Base-by-base conservation (phyloP, 2,113 vertebrate genomes). In the Vidua chalybeata region DNA sequence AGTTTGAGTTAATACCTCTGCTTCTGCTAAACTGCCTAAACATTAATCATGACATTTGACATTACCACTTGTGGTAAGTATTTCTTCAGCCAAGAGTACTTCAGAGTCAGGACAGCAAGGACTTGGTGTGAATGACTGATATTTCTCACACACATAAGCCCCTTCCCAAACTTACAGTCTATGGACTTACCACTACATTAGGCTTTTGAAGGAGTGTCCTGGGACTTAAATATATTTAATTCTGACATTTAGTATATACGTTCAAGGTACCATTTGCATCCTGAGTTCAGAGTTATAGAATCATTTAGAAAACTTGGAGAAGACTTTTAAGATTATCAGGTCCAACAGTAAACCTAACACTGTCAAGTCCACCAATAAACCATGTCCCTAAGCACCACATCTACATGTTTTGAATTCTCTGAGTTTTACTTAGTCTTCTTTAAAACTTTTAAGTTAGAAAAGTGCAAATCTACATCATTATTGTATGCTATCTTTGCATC, bases 331-430 rank as follows among this genome's bases (percentile, higher is more conserved):
- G 68, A 43, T 75, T 3, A 45, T 67, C 5, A 1, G 27, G 41
- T 77, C 51, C 41, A 27, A 9, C 22, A 2, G 4, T 59, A 26
- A 71, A 26, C n/a, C 13, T 59, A 23, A 21, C 0, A 0, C 51
- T 72, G 14, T 4, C 9, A 45, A 55, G 19, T 66, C 39, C 15
- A 27, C n/a, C 9, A 13, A 17, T 45, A 62, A 68, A 52, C 24
- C 2, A 2, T n/a, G 12, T 45, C 12, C 23, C 15, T 45, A 27
- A 77, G 24, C 7, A 30, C 13, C 26, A 31, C 5, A 14, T 26
- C 17, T 55, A 31, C 15, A 11, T 10, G 7, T 24, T 46, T 56
- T 78, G 41, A 62, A 10, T 61, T 64, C 13, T 31, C 21, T 3
- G 26, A 46, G 26, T 51, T 89, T 14, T 46, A 69, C 17, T 75